Conservation (phyloP, 2,797 vertebrate genomes). For the Sebastes trivittatus region DNA sequence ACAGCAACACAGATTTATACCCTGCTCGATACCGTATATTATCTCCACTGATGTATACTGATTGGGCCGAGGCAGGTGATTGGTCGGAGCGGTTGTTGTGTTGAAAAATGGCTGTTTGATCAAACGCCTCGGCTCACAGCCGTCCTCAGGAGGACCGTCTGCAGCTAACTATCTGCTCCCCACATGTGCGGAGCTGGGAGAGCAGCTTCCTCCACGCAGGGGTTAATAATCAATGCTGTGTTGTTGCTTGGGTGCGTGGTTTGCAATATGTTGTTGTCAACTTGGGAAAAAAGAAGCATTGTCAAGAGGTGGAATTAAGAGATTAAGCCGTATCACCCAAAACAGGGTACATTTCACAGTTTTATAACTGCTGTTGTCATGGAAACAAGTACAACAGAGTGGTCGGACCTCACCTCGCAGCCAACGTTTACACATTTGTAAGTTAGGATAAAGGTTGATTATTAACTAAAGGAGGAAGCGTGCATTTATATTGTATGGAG, state of each 20-base stretch:
- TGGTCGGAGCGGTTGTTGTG: conserved; percentile 38
- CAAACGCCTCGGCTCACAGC: conserved; percentile 25
- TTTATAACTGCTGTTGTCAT: conserved; percentile 12
- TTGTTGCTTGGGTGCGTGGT: conserved; percentile 4
- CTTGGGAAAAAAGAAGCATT: not conserved
- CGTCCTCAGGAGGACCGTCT: conserved; percentile 37
- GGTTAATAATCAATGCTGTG: conserved; percentile 40
- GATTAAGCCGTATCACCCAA: not conserved
- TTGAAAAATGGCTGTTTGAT: conserved; percentile 54
- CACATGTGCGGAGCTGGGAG: not conserved
- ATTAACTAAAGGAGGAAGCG: conserved; percentile 66
- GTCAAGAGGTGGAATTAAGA: not conserved
- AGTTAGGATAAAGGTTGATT: conserved; percentile 45
- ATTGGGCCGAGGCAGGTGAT: conserved; percentile 59
- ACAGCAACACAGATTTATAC: conserved; percentile 66
- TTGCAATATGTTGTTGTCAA: not conserved
- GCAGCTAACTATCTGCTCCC: conserved; percentile 36
- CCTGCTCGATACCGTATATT: conserved; percentile 67
- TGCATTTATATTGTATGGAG: conserved; percentile 23
- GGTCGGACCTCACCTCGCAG: conserved; percentile 17
- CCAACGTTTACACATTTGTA: conserved; percentile 36
- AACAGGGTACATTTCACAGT: not conserved
- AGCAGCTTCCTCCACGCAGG: conserved; percentile 10
- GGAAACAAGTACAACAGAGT: conserved; percentile 18
- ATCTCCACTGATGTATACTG: conserved; percentile 71